phyloP scores from a whole-genome alignment of 2,797 vertebrate genomes.

The Chromobotia macracanthus region DNA sequence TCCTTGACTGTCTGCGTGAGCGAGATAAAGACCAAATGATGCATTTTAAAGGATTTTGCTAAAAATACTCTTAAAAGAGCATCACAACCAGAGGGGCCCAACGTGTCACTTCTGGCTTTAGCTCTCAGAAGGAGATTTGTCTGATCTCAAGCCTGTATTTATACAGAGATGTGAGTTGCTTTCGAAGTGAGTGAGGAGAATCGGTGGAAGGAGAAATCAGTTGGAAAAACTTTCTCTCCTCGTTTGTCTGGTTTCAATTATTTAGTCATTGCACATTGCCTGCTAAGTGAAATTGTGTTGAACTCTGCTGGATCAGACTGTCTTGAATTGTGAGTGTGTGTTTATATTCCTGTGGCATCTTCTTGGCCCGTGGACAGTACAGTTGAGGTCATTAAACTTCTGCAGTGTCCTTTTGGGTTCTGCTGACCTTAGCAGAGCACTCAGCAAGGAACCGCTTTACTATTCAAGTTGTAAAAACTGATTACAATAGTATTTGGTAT shows the following conservation, averaged over 20 bases:
- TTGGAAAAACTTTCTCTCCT: constrained; percentile 21
- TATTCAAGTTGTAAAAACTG: neutral
- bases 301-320: neutral
- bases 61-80: constrained; percentile 22
- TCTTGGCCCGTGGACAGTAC: constrained; percentile 1
- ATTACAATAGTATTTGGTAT: neutral
- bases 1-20: constrained; percentile 9
- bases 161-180: constrained; percentile 47
- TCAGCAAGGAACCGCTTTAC: neutral
- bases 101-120: constrained; percentile 12
- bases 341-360: neutral
- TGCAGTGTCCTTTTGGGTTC: constrained; percentile 21
- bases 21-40: constrained; percentile 12
- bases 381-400: constrained; percentile 32
- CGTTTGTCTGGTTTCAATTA: constrained; percentile 22
- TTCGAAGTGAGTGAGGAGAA: constrained; percentile 28
- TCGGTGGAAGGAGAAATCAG: constrained; percentile 26
- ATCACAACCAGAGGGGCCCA: constrained; percentile 6
- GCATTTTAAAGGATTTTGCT: constrained; percentile 2
- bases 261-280: constrained; percentile 2
- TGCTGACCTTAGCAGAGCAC: constrained; percentile 26
- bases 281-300: neutral
- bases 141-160: constrained; percentile 54
- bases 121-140: constrained; percentile 52
- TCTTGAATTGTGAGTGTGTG: neutral